Evolutionary conservation across 2,888 invertebrate species (phyloP).

Genomic region (Drosophila phalerata): DNA sequence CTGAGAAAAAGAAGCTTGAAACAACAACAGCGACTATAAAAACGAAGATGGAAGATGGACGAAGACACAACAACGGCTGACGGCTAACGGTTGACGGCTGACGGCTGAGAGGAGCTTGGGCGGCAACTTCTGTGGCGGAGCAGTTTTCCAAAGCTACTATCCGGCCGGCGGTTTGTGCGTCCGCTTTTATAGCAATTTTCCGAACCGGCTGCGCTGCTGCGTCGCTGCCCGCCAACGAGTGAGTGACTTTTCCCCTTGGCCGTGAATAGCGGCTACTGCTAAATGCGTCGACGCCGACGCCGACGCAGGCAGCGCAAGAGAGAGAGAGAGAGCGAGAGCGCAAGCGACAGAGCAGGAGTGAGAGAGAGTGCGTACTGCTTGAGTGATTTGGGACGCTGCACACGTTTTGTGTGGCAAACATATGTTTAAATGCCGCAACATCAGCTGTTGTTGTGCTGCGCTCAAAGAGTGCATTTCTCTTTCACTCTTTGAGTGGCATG

Average conservation of each 20-base stretch:
- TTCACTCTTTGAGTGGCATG: neutral
- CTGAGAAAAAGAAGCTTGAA: constrained; percentile 49
- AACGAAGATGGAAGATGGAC: constrained; percentile 25
- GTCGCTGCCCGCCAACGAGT: constrained; percentile 44
- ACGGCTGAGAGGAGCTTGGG: constrained; percentile 66
- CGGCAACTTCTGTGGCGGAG: constrained; percentile 72
- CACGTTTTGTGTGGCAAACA: constrained; percentile 34
- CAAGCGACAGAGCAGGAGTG: neutral
- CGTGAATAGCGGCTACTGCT: constrained; percentile 56
- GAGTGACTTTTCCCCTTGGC: constrained; percentile 79
- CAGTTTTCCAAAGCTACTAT: constrained; percentile 85
- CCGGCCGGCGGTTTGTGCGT: constrained; percentile 83
- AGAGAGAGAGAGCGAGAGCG: neutral
- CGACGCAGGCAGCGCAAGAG: neutral
- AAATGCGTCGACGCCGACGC: constrained; percentile 33
- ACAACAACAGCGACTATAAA: constrained; percentile 28
- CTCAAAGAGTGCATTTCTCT: constrained; percentile 23
- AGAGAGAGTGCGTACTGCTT: neutral
- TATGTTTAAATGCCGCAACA: constrained; percentile 42
- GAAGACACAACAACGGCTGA: constrained; percentile 30
- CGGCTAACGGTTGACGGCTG: constrained; percentile 31
- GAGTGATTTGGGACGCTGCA: constrained; percentile 35
- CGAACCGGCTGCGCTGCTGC: constrained; percentile 61
- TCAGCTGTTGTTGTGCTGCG: constrained; percentile 41
- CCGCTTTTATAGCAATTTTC: constrained; percentile 83